phyloP scores from a whole-genome alignment of 2,797 vertebrate genomes.

The Diplodus sargus region DNA sequence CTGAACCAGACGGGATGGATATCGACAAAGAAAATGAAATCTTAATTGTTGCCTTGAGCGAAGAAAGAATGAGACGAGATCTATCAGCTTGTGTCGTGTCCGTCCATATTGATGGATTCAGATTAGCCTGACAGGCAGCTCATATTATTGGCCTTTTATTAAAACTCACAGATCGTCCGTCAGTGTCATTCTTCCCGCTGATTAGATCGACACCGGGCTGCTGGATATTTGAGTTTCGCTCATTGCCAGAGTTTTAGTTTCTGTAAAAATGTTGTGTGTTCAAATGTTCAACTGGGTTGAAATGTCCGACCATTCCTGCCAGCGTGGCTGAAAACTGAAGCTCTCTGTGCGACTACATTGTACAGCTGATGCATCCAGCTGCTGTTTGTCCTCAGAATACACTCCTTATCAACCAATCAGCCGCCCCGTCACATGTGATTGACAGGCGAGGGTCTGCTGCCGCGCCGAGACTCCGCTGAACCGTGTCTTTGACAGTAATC shows the following conservation, averaged over 20 bases:
- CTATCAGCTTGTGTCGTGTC: not conserved
- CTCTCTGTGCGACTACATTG: not conserved
- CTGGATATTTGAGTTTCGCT: not conserved
- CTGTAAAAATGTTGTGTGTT: not conserved
- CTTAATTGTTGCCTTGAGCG: not conserved
- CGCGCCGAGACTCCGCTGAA: not conserved
- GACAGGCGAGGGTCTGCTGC: not conserved
- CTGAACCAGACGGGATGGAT: not conserved
- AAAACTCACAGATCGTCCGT: conserved; percentile 28
- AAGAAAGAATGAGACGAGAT: not conserved
- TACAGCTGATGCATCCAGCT: not conserved
- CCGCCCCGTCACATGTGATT: not conserved
- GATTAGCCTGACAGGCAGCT: conserved; percentile 7
- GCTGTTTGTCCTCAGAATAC: not conserved
- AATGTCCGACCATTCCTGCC: too few species aligned
- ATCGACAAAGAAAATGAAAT: not conserved
- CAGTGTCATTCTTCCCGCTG: not conserved
- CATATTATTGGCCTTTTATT: conserved; percentile 31
- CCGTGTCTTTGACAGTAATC: conserved; percentile 21
- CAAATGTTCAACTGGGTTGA: too few species aligned
- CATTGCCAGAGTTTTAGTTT: not conserved
- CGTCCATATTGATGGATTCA: not conserved
- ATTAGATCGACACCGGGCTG: not conserved
- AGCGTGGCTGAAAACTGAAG: too few species aligned
- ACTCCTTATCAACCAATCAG: conserved; percentile 6